These are phyloP conservation scores for Eupithecia inturbata DNA, from an alignment of 2,888 invertebrate genomes.

Conservation along the genomic window DNA sequence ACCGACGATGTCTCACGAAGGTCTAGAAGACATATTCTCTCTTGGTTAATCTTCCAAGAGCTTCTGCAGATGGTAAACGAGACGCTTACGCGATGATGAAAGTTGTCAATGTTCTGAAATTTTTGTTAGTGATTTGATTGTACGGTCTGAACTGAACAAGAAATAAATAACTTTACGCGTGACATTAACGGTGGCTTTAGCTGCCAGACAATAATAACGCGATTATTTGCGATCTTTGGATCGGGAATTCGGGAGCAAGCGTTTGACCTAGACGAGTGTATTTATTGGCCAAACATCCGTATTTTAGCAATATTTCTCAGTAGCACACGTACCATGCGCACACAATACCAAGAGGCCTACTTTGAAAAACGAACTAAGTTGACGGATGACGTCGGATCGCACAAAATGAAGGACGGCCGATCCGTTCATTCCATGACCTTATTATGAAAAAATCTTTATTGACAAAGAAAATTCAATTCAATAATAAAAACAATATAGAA, in stretches of 20 bases:
- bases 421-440: no score
- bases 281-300: conserved; percentile 27
- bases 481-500: no score
- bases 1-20: neutral
- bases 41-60: neutral
- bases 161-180: conserved; percentile 31
- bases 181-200: conserved; percentile 32
- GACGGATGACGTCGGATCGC: no score
- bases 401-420: no score
- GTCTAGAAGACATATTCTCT: neutral
- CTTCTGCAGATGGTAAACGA: neutral
- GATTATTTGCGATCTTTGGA: conserved; percentile 9
- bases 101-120: neutral
- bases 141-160: conserved; percentile 20
- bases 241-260: conserved; percentile 16
- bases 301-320: conserved; percentile 23
- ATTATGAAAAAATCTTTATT: no score
- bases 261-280: conserved; percentile 9
- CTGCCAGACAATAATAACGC: conserved; percentile 39
- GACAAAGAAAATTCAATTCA: no score
- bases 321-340: neutral
- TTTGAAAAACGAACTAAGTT: no score
- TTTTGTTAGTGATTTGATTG: conserved; percentile 16
- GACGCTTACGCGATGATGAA: neutral
- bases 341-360: no score